Percentiles rank a stretch among this genome's conserved stretches.
Conservation (phyloP, 2,888 invertebrate species). For the Melitaea athalia region DNA sequence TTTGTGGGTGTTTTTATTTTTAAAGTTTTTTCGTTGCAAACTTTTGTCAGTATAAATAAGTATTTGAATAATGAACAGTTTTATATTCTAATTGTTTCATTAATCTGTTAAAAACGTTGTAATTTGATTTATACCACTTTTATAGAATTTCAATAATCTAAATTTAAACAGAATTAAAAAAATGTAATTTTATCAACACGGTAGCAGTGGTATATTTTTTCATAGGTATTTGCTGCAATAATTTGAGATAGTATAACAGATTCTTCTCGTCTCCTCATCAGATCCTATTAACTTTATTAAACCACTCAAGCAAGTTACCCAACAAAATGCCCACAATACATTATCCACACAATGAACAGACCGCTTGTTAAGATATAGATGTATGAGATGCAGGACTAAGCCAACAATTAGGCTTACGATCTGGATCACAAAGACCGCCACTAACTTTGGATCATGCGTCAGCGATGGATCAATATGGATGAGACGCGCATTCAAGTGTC, state of each 20-base stretch:
- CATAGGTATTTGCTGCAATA: background rate
- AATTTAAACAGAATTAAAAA: too few species aligned
- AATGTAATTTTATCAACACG: too few species aligned
- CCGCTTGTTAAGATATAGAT: slow-evolving; percentile 40
- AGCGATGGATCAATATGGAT: slow-evolving; percentile 70
- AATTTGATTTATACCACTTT: too few species aligned
- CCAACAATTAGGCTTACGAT: slow-evolving; percentile 52
- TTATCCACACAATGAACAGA: slow-evolving; percentile 6
- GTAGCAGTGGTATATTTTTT: too few species aligned
- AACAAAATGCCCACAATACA: slow-evolving; percentile 18
- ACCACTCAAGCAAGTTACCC: slow-evolving; percentile 1
- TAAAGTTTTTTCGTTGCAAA: too few species aligned
- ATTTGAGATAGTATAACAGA: background rate
- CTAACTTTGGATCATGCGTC: slow-evolving; percentile 8
- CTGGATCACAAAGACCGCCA: slow-evolving; percentile 56
- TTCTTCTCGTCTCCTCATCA: background rate
- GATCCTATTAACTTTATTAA: background rate
- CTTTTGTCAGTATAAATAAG: too few species aligned
- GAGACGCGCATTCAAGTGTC: slow-evolving; percentile 74
- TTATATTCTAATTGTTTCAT: too few species aligned
- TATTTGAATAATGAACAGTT: too few species aligned
- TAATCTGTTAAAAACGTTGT: too few species aligned
- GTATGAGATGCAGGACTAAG: slow-evolving; percentile 48
- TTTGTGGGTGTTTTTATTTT: too few species aligned
- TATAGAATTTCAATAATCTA: too few species aligned